A percentile compares a stretch with the other conserved stretches of the same genome.
Conservation (phyloP, 1,140 invertebrate species). For the Drosophila azteca region DNA sequence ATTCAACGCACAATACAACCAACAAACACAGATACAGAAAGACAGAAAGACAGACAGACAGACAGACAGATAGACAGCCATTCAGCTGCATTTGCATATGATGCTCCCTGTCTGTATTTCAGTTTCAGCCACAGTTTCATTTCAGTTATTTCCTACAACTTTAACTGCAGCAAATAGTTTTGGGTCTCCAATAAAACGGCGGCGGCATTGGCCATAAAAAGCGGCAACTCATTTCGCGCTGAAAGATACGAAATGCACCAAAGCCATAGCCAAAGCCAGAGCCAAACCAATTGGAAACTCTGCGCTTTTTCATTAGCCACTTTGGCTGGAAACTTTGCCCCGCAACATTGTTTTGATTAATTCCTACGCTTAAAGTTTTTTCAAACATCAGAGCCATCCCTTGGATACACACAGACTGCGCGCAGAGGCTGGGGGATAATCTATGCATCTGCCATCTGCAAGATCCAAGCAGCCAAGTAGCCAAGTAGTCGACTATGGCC, state of each 20-base stretch:
- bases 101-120: slow-evolving; percentile 24
- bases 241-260: slow-evolving; percentile 41
- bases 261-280: slow-evolving; percentile 9
- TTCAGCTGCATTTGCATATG: slow-evolving; percentile 70
- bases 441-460: background rate
- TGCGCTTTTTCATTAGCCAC: slow-evolving; percentile 62
- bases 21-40: slow-evolving; percentile 25
- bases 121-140: slow-evolving; percentile 35
- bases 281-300: slow-evolving; percentile 38
- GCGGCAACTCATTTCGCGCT: slow-evolving; percentile 55
- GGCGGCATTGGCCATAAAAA: slow-evolving; percentile 69
- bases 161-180: slow-evolving; percentile 64
- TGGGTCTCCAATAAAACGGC: slow-evolving; percentile 65
- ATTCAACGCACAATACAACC: slow-evolving; percentile 22
- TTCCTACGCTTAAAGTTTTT: slow-evolving; percentile 55
- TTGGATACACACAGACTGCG: slow-evolving; percentile 4
- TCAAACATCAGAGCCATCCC: slow-evolving; percentile 22
- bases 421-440: background rate
- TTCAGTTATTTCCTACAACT: slow-evolving; percentile 53
- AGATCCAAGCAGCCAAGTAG: slow-evolving; percentile 1
- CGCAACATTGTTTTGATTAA: slow-evolving; percentile 77
- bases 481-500: slow-evolving; percentile 19
- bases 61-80: slow-evolving; percentile 10
- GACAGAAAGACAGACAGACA: background rate
- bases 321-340: slow-evolving; percentile 61